phyloP scores from a whole-genome alignment of 2,888 invertebrate genomes.

The Phymatocera aterrima region DNA sequence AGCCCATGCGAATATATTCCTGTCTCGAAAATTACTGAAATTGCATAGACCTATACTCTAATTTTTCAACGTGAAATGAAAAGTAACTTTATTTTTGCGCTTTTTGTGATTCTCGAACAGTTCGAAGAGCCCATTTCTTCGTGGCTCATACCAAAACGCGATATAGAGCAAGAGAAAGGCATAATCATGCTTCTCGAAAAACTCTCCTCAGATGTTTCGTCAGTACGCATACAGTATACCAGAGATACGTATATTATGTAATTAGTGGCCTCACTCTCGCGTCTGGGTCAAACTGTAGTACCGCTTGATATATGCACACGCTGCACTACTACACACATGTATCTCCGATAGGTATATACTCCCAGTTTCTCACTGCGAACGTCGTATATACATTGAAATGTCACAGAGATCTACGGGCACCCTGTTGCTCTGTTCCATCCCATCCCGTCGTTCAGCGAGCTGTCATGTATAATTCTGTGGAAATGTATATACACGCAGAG shows the following conservation, averaged over 20 bases:
- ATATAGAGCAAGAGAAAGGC: background rate
- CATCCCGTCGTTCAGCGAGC: constrained; percentile 1
- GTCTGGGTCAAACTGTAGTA: background rate
- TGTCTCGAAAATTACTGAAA: too few species aligned
- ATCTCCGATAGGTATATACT: background rate
- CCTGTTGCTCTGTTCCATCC: constrained; percentile 59
- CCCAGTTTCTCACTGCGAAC: too few species aligned
- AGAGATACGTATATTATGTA: background rate
- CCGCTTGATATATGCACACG: background rate
- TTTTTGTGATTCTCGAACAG: too few species aligned
- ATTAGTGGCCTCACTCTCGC: background rate
- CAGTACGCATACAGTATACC: background rate
- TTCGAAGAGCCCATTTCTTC: too few species aligned
- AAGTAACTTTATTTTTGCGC: too few species aligned
- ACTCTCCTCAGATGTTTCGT: background rate
- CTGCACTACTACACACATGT: background rate
- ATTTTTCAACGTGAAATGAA: too few species aligned
- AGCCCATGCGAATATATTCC: too few species aligned
- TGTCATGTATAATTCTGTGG: background rate
- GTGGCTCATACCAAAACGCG: too few species aligned
- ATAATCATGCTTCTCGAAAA: background rate
- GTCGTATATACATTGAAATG: constrained; percentile 6
- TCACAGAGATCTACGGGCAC: constrained; percentile 55
- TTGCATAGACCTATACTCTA: too few species aligned
- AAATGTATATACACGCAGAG: background rate